A percentile compares a stretch with the other conserved stretches of the same genome.
Evolutionary conservation across 2,113 vertebrate genomes (phyloP).

Genomic region (Paedocypris sp.): DNA sequence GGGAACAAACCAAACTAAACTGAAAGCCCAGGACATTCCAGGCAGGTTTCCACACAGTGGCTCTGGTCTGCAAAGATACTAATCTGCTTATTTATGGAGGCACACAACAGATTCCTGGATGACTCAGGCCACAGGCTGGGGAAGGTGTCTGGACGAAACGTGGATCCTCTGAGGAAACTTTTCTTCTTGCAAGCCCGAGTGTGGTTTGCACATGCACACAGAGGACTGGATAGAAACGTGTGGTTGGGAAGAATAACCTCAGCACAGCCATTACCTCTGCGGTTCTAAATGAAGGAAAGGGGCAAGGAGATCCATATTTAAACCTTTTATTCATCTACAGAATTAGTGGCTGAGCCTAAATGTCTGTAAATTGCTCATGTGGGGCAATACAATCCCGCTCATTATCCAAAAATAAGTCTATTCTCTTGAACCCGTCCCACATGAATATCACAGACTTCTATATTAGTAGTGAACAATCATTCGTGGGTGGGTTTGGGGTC

Average conservation of each 20-base stretch:
- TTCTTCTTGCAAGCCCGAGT: conserved; percentile 15
- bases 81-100: conserved; percentile 27
- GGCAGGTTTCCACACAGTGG: conserved; percentile 15
- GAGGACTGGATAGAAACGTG: conserved; percentile 17
- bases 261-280: neutral
- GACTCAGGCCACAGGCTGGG: conserved; percentile 20
- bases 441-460: conserved; percentile 17
- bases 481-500: too few relatives aligned
- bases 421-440: conserved; percentile 6
- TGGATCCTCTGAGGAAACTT: conserved; percentile 9
- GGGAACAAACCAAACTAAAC: neutral
- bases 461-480: neutral
- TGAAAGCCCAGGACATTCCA: neutral
- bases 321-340: conserved; percentile 2
- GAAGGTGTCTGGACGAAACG: conserved; percentile 17
- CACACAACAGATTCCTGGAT: conserved; percentile 1
- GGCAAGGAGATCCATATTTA: conserved; percentile 7
- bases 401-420: conserved; percentile 26
- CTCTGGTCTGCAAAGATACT: conserved; percentile 16
- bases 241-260: neutral
- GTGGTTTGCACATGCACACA: conserved; percentile 10
- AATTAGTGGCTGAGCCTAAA: neutral
- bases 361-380: conserved; percentile 13
- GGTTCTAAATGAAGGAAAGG: neutral
- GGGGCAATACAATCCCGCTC: conserved; percentile 21